Evolutionary conservation across 1,140 invertebrate genomes (phyloP).

Genomic region (Medauroidea extradentata): DNA sequence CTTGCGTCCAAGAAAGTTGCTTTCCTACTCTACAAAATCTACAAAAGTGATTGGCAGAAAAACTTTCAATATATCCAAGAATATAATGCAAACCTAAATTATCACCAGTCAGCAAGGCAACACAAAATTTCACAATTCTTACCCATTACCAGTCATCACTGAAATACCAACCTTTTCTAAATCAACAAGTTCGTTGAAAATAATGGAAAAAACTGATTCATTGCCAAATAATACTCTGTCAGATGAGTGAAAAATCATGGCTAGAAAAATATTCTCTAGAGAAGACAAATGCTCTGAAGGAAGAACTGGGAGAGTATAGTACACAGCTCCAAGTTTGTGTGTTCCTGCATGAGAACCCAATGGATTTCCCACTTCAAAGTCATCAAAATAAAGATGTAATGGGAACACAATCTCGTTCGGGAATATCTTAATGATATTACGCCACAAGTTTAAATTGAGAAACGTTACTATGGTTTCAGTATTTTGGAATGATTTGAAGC

Average conservation of each 20-base stretch:
- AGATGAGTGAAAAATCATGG: slow-evolving; percentile 3
- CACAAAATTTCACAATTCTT: slow-evolving; percentile 25
- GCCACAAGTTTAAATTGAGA: no score
- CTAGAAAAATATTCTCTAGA: slow-evolving; percentile 13
- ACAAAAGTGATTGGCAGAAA: slow-evolving; percentile 28
- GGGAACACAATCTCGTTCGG: slow-evolving; percentile 11
- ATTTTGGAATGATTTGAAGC: no score
- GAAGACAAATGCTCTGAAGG: slow-evolving; percentile 12
- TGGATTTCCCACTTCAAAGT: slow-evolving; percentile 21
- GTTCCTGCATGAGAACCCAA: slow-evolving; percentile 19
- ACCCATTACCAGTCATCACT: slow-evolving; percentile 13
- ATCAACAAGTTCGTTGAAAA: slow-evolving; percentile 30
- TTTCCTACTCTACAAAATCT: slow-evolving; percentile 29
- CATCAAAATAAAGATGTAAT: slow-evolving; percentile 22
- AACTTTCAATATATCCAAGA: slow-evolving; percentile 31
- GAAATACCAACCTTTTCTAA: slow-evolving; percentile 29
- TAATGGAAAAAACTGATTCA: slow-evolving; percentile 24
- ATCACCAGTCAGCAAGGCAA: slow-evolving; percentile 32
- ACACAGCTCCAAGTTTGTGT: slow-evolving; percentile 20
- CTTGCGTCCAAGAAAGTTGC: slow-evolving; percentile 3
- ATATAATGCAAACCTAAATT: slow-evolving; percentile 35
- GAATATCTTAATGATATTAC: not conserved
- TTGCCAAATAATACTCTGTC: slow-evolving; percentile 14
- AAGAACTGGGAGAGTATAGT: slow-evolving; percentile 14
- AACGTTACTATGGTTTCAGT: no score